Evolutionary conservation across 2,888 invertebrate species (phyloP).

Genomic region (Drosophila fungiperda): DNA sequence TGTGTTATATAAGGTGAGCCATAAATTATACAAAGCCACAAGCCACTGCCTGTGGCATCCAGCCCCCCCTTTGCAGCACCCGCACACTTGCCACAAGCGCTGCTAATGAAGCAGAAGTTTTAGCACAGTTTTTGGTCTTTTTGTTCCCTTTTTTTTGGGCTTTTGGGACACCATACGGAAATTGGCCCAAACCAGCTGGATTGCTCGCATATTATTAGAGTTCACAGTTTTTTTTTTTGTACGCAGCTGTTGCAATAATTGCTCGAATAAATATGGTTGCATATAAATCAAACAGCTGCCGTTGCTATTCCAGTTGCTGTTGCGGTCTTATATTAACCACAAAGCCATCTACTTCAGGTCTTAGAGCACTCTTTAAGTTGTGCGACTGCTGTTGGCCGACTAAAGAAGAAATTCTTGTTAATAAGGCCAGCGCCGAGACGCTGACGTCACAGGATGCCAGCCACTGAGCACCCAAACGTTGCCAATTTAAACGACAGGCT

Average conservation of each 20-base stretch:
- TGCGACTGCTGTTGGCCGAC: conserved; percentile 47
- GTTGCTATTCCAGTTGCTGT: conserved; percentile 36
- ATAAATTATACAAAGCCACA: conserved; percentile 48
- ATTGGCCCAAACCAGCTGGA: conserved; percentile 22
- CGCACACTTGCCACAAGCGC: conserved; percentile 19
- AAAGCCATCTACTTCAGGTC: conserved; percentile 35
- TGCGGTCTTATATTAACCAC: conserved; percentile 30
- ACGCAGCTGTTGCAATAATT: conserved; percentile 57
- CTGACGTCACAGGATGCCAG: conserved; percentile 51
- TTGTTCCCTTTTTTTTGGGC: background rate
- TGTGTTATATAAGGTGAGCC: conserved; percentile 45
- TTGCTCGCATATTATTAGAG: conserved; percentile 27
- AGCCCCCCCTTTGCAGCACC: background rate
- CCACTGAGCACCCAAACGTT: conserved; percentile 49
- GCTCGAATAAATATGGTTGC: conserved; percentile 48
- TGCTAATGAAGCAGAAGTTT: conserved; percentile 52
- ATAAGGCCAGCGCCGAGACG: conserved; percentile 22
- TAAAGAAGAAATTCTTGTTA: conserved; percentile 37
- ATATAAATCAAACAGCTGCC: conserved; percentile 62
- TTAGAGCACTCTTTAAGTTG: conserved; percentile 32
- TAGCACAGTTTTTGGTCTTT: conserved; percentile 12
- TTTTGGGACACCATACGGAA: conserved; percentile 16
- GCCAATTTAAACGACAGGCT: conserved; percentile 32
- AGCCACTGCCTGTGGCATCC: conserved; percentile 44
- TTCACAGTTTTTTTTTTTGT: conserved; percentile 20